These are phyloP conservation scores for Catalaphyllia jardinei DNA, from an alignment of 64 coral and sea anemone genomes.

Conservation along the genomic window DNA sequence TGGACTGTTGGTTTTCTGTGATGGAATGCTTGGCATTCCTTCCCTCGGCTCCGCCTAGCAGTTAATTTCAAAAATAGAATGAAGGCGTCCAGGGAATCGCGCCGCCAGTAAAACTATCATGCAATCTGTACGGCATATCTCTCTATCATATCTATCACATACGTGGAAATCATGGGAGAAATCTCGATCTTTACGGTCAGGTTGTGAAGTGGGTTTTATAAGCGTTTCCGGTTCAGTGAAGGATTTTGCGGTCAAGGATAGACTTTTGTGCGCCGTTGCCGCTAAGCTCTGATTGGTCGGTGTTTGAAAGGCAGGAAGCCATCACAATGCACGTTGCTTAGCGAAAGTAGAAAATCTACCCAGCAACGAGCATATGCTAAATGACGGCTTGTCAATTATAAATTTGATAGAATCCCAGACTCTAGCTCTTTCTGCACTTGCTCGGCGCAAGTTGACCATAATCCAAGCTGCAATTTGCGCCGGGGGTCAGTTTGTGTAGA, in stretches of 20 bases:
- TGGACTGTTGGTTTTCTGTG: conserved; percentile 22
- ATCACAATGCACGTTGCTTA: conserved; percentile 93
- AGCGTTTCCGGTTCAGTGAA: conserved; percentile 57
- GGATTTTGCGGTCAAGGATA: conserved; percentile 43
- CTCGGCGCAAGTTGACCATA: neutral
- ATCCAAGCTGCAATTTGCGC: conserved; percentile 55
- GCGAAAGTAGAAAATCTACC: conserved; percentile 95
- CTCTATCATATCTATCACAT: neutral
- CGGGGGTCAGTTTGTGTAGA: conserved; percentile 49
- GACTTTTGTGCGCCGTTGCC: conserved; percentile 53
- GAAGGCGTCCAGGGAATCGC: neutral
- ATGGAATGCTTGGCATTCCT: conserved; percentile 9
- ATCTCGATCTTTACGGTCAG: conserved; percentile 19
- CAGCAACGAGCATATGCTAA: conserved; percentile 90
- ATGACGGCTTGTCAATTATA: conserved; percentile 86
- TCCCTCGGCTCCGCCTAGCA: neutral
- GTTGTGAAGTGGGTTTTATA: neutral
- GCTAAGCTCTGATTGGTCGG: conserved; percentile 73
- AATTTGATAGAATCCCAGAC: conserved; percentile 44
- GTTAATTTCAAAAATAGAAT: neutral
- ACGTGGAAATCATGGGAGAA: conserved; percentile 1
- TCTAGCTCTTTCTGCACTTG: neutral
- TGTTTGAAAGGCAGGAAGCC: conserved; percentile 80
- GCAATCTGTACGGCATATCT: neutral
- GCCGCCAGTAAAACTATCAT: neutral